A percentile compares a stretch with the other conserved stretches of the same genome.
phyloP scores from a whole-genome alignment of 2,797 vertebrate genomes.

The Tamandua tetradactyla region DNA sequence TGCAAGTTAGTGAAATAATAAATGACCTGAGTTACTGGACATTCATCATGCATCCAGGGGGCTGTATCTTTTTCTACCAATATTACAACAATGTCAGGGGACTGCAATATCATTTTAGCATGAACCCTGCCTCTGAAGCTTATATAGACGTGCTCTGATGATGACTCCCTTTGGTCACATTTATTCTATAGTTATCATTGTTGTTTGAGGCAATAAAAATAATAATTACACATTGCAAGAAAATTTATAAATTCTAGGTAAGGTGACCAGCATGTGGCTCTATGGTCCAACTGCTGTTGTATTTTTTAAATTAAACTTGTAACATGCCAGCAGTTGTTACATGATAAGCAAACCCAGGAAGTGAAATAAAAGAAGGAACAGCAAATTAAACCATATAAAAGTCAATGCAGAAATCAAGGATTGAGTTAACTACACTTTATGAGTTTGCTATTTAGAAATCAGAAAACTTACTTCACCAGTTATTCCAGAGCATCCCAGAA shows the following conservation, averaged over 20 bases:
- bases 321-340: background rate
- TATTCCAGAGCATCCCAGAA: background rate
- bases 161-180: constrained; percentile 40
- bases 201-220: constrained; percentile 62
- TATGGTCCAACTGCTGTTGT: background rate
- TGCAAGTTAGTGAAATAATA: background rate
- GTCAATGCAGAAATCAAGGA: background rate
- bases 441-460: background rate
- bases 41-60: background rate
- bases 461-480: background rate
- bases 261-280: background rate
- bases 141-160: background rate
- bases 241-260: constrained; percentile 41
- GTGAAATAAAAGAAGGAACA: background rate
- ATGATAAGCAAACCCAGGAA: background rate
- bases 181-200: constrained; percentile 45
- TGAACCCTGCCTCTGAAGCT: background rate
- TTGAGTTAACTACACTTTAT: background rate
- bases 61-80: background rate
- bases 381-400: background rate
- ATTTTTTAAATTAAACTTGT: background rate
- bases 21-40: background rate
- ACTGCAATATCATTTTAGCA: background rate
- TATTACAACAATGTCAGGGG: background rate
- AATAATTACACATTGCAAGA: constrained; percentile 49